These are phyloP conservation scores for Thamnaconus septentrionalis DNA, from an alignment of 2,113 vertebrate genomes.

Conservation along the genomic window DNA sequence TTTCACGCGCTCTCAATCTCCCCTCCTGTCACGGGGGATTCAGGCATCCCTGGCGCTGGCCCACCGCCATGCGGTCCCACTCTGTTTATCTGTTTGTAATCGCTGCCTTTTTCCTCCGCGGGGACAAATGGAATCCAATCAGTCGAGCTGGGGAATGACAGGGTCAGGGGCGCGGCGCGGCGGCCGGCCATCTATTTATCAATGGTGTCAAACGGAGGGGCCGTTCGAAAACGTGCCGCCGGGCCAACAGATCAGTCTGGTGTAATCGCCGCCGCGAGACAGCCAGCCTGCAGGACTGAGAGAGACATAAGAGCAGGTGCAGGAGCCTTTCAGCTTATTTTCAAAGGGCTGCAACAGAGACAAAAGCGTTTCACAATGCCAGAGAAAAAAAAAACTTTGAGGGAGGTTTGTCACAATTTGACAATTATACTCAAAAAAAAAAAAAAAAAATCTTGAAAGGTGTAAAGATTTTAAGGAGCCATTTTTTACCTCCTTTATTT, in stretches of 20 bases:
- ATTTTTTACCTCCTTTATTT: too few species aligned
- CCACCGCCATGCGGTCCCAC: conserved; percentile 54
- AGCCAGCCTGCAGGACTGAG: background rate
- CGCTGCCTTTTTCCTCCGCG: conserved; percentile 56
- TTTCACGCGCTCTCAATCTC: conserved; percentile 65
- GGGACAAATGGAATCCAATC: conserved; percentile 69
- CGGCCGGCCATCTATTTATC: conserved; percentile 59
- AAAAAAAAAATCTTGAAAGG: background rate
- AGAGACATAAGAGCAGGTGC: background rate
- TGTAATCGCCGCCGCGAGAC: conserved; percentile 24
- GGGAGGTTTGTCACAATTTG: too few species aligned
- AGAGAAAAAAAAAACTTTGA: background rate
- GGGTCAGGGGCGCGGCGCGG: conserved; percentile 58
- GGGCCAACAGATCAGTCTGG: conserved; percentile 50
- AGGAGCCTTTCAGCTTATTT: too few species aligned
- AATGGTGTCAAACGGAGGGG: conserved; percentile 61
- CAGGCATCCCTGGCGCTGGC: conserved; percentile 40
- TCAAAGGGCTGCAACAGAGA: too few species aligned
- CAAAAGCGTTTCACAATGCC: too few species aligned
- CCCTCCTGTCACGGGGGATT: conserved; percentile 56
- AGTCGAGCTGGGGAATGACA: conserved; percentile 64
- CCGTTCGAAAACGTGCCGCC: conserved; percentile 36
- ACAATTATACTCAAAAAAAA: background rate
- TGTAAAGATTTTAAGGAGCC: too few species aligned
- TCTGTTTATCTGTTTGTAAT: conserved; percentile 72